Percentiles rank a stretch among this genome's conserved stretches.
Conservation (phyloP, 2,113 vertebrate species). For the Notechis scutatus region DNA sequence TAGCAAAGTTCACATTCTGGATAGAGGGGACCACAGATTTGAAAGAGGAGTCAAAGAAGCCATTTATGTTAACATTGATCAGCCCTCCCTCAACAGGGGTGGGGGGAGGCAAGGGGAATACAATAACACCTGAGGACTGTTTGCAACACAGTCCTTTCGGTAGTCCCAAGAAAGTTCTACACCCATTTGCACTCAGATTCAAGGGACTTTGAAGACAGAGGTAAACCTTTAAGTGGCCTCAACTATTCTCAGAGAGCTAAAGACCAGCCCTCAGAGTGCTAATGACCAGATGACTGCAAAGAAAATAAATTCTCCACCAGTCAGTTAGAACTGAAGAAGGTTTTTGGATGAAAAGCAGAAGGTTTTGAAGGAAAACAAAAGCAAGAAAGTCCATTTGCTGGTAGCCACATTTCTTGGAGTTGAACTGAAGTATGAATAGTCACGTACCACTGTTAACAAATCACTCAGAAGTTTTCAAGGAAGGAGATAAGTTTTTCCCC, state of each 20-base stretch:
- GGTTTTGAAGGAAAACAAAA: not conserved
- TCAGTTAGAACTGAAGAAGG: not conserved
- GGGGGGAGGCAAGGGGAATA: not conserved
- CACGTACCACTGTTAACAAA: not conserved
- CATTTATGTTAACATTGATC: not conserved
- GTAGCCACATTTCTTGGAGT: not conserved
- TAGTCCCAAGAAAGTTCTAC: not conserved
- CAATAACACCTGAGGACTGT: not conserved
- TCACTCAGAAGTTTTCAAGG: not conserved
- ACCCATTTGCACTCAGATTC: not conserved
- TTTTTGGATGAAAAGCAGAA: not conserved
- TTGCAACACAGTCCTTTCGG: not conserved
- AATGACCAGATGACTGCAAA: not conserved
- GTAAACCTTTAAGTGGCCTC: not conserved
- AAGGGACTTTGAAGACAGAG: not conserved
- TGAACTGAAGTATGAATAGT: not conserved
- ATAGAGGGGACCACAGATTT: not conserved
- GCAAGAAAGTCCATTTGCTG: not conserved
- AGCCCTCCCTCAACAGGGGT: not conserved
- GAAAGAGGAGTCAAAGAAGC: not conserved
- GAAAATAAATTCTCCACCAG: not conserved
- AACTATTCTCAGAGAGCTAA: not conserved
- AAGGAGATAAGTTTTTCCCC: accelerated
- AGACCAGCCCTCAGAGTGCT: not conserved
- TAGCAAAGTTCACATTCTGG: not conserved